These are phyloP conservation scores for Podabrus alpinus DNA, from an alignment of 2,888 invertebrate genomes.

Conservation along the genomic window DNA sequence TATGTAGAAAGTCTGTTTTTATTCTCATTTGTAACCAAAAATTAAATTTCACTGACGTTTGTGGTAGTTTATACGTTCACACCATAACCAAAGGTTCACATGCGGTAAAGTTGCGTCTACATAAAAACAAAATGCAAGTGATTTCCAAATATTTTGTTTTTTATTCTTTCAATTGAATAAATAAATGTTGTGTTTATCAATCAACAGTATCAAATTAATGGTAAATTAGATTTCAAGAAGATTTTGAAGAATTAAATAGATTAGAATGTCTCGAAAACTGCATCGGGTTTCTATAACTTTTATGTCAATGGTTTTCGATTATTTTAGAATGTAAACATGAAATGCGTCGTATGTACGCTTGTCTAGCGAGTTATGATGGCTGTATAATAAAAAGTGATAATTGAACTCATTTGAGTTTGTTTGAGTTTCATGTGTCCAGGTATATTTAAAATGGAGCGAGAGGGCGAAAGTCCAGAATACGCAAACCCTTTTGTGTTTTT, in stretches of 20 bases:
- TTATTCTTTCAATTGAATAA: no score
- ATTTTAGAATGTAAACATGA: background rate
- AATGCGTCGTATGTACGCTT: background rate
- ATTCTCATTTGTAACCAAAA: background rate
- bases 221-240: no score
- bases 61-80: background rate
- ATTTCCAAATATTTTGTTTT: no score
- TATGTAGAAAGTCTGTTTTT: background rate
- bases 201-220: no score
- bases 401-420: background rate
- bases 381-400: background rate
- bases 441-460: background rate
- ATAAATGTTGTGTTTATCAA: no score
- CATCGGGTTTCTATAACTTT: background rate
- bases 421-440: background rate
- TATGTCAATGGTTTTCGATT: background rate
- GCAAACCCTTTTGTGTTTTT: constrained; percentile 63
- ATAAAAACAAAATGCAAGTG: background rate
- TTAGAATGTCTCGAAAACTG: no score
- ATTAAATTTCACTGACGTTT: background rate
- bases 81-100: no score
- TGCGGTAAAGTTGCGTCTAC: background rate
- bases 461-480: constrained; percentile 7
- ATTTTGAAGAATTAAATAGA: no score
- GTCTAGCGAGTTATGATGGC: background rate